phyloP scores from a whole-genome alignment of 2,113 vertebrate species.

The Hippocampus abdominalis region DNA sequence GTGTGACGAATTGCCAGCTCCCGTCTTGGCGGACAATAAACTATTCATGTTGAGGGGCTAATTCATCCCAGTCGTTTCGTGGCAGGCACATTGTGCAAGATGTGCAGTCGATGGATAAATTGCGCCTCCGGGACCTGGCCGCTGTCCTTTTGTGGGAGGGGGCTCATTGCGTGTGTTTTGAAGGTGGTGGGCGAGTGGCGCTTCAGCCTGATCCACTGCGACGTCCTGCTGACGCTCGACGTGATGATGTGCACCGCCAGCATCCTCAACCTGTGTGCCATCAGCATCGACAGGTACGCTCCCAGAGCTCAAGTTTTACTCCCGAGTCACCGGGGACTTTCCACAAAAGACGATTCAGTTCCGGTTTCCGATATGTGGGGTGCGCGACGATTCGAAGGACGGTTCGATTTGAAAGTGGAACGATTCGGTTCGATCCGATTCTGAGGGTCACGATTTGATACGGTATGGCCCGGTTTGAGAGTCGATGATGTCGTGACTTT shows the following conservation, averaged over 20 bases:
- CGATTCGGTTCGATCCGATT: too few relatives aligned
- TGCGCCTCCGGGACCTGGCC: background rate
- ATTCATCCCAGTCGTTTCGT: background rate
- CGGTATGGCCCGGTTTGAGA: too few relatives aligned
- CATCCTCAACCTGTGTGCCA: constrained; percentile 77
- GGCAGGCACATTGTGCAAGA: background rate
- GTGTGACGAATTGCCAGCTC: background rate
- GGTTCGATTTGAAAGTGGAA: too few relatives aligned
- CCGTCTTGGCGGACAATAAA: background rate
- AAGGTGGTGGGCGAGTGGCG: constrained; percentile 76
- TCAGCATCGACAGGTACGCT: constrained; percentile 75
- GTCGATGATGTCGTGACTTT: too few relatives aligned
- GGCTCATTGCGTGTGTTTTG: background rate
- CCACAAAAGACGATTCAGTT: too few relatives aligned
- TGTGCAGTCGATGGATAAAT: background rate
- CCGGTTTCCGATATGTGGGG: too few relatives aligned
- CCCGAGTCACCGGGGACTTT: background rate
- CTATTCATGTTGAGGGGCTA: background rate
- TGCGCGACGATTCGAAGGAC: too few relatives aligned
- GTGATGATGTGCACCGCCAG: constrained; percentile 80
- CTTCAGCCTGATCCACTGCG: constrained; percentile 76
- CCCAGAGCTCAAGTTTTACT: background rate
- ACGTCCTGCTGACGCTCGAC: constrained; percentile 74
- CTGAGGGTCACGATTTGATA: too few relatives aligned
- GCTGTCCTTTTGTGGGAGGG: background rate